These are phyloP conservation scores for Gephyroberyx darwinii DNA, from an alignment of 2,797 vertebrate genomes.

Conservation along the genomic window DNA sequence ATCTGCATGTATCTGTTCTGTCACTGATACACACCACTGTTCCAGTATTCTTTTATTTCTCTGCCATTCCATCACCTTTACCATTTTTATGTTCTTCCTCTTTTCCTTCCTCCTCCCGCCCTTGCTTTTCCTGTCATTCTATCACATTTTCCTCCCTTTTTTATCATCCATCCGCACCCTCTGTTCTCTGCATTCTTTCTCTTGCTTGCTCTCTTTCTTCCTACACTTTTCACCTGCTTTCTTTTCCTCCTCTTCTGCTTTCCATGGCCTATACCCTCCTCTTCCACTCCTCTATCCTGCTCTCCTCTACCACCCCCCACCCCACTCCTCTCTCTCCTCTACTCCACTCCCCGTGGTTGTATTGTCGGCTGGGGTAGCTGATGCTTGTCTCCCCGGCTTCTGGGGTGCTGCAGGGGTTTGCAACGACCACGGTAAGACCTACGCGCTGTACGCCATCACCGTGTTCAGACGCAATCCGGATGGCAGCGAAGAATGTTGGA, in stretches of 20 bases:
- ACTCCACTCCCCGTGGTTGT: conserved; percentile 35
- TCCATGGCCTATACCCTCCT: conserved; percentile 15
- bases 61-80: conserved; percentile 71
- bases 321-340: not conserved
- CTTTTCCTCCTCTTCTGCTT: conserved; percentile 10
- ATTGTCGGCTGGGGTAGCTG: conserved; percentile 83
- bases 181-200: conserved; percentile 28
- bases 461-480: conserved; percentile 88
- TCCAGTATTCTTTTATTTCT: conserved; percentile 52
- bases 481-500: conserved; percentile 92
- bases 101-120: conserved; percentile 35
- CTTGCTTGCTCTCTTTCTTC: conserved; percentile 16
- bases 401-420: conserved; percentile 97
- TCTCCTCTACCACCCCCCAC: not conserved
- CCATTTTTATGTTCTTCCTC: conserved; percentile 66
- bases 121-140: conserved; percentile 37
- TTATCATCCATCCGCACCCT: conserved; percentile 20
- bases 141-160: conserved; percentile 26
- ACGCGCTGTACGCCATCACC: conserved; percentile 96
- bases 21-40: conserved; percentile 37
- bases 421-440: conserved; percentile 99
- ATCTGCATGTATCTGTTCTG: conserved; percentile 49
- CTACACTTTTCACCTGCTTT: conserved; percentile 36
- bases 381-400: conserved; percentile 91
- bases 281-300: conserved; percentile 11